Conservation (phyloP, 2,888 invertebrate genomes). For the Cheilosia urbana region DNA sequence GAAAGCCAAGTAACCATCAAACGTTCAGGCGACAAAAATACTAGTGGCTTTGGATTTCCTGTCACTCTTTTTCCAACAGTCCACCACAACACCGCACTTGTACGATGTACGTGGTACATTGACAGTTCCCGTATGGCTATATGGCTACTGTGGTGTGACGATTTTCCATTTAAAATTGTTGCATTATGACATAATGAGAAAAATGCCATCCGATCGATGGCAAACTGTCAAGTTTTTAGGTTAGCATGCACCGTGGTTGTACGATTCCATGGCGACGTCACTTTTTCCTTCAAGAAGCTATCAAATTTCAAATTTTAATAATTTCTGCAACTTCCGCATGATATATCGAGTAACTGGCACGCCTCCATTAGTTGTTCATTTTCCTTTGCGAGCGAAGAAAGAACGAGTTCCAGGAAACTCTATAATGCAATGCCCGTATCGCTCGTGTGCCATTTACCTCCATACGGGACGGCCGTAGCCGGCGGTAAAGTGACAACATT, state of each 20-base stretch:
- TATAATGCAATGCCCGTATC: conserved; percentile 33
- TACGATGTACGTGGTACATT: not conserved
- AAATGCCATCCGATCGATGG: not conserved
- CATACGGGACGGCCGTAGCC: not conserved
- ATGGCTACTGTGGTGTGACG: conserved; percentile 37
- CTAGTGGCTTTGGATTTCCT: conserved; percentile 50
- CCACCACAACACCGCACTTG: conserved; percentile 37
- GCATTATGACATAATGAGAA: conserved; percentile 11
- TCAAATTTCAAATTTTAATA: conserved; percentile 23
- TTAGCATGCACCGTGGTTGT: not conserved
- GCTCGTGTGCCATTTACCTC: conserved; percentile 51
- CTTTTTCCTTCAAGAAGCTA: not conserved
- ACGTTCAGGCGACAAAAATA: conserved; percentile 53
- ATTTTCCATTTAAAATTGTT: conserved; percentile 21
- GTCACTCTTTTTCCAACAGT: conserved; percentile 29
- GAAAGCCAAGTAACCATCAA: conserved; percentile 61
- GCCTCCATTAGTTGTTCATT: conserved; percentile 35
- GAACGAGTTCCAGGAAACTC: conserved; percentile 51
- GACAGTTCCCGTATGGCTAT: conserved; percentile 10
- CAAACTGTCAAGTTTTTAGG: conserved; percentile 15
- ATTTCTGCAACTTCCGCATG: conserved; percentile 64
- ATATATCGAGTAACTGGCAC: conserved; percentile 54
- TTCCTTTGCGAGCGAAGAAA: not conserved
- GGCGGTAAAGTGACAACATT: conserved; percentile 9
- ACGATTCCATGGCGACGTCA: not conserved